phyloP scores from a whole-genome alignment of 2,113 vertebrate genomes.

The Monarcha castaneiventris region DNA sequence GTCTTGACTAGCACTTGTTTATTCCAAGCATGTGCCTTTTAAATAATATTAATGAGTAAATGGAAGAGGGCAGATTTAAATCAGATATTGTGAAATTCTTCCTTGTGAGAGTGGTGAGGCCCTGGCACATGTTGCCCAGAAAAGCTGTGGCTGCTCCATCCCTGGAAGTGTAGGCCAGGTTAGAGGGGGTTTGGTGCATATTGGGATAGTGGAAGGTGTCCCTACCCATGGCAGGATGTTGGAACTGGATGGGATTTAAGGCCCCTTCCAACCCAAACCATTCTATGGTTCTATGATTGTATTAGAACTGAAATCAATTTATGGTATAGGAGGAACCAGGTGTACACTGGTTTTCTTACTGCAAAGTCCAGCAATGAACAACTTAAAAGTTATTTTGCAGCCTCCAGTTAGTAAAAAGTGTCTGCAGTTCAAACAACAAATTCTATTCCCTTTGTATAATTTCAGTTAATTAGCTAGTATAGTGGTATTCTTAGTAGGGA shows the following conservation, averaged over 20 bases:
- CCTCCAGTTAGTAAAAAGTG: not conserved
- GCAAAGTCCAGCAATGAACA: not conserved
- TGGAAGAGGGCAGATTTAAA: not conserved
- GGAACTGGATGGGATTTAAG: not conserved
- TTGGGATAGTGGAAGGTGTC: not conserved
- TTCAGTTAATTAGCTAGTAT: not conserved
- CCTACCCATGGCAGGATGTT: not conserved
- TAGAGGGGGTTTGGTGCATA: fast-evolving
- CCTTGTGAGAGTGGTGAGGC: not conserved
- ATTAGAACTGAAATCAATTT: not conserved
- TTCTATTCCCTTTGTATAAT: not conserved
- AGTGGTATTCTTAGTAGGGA: not conserved
- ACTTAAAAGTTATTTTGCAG: not conserved
- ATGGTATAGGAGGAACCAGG: not conserved
- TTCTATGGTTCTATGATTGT: not conserved
- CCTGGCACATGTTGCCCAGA: not conserved
- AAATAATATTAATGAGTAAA: not conserved
- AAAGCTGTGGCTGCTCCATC: not conserved
- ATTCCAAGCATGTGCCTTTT: not conserved
- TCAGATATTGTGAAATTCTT: not conserved
- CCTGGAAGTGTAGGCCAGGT: not conserved
- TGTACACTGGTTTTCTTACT: not conserved
- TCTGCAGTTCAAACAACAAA: not conserved
- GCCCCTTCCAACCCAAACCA: not conserved
- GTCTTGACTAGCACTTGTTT: not conserved